Evolutionary conservation across 1,140 invertebrate genomes (phyloP), one percentile per base, ranked within the genome.

Genomic region (Ctenoplectra terminalis): DNA sequence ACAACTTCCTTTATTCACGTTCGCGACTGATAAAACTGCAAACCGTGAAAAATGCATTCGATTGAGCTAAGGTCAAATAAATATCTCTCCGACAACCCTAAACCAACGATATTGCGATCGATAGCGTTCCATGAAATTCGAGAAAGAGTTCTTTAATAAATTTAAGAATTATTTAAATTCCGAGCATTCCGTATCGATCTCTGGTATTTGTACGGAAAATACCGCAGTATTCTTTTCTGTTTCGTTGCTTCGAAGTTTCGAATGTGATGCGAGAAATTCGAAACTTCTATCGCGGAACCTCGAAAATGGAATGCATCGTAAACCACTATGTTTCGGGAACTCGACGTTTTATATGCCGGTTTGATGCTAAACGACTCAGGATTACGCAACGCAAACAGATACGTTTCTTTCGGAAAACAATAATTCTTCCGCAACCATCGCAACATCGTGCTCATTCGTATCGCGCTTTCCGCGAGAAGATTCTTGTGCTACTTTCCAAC

Each of bases 11-110:
- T 40, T 54, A 37, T 71, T 15, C 48, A 9, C 48, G n/a, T 15
- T 43, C 54, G 56, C 40, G 40, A 15, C 60, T 40, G 40, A 73
- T 73, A 58, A 48, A 46, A 61, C 60, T 73, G 71, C 71, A 46
- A 73, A 46, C 43, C 3, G 29, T 6, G 11, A n/a, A 34, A 17
- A 64, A 26, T 11, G 2, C 11, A 23, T 8, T 13, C 4, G 9
- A 40, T 40, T 40, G 40, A 9, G 9, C 9, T 40, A 9, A 40
- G 40, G 9, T 40, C 4, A 40, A 40, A 40, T 9, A n/a, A n/a
- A n/a, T n/a, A n/a, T n/a, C n/a, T n/a, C n/a, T n/a, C n/a, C n/a
- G n/a, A n/a, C n/a, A n/a, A n/a, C n/a, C n/a, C n/a, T n/a, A n/a
- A n/a, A n/a, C n/a, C n/a, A n/a, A n/a, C n/a, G n/a, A n/a, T n/a